These are phyloP conservation scores for Arvicanthis niloticus DNA, from an alignment of 2,113 vertebrate genomes.

Conservation along the genomic window DNA sequence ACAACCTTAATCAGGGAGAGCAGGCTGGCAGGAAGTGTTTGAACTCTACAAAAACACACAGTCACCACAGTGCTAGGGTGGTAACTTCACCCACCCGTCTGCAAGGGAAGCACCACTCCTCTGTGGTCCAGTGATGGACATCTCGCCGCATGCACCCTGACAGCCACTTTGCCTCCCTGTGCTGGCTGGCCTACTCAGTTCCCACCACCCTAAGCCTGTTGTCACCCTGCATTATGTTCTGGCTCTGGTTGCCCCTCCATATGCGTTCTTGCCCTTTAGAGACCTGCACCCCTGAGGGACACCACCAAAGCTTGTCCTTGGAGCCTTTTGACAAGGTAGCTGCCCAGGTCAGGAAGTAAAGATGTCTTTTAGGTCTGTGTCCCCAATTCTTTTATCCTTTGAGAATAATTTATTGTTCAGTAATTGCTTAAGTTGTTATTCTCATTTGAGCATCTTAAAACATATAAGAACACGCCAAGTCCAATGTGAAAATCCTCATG, in stretches of 20 bases:
- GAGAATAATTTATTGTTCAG: not conserved
- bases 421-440: not conserved
- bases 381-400: not conserved
- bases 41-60: not conserved
- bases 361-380: not conserved
- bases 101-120: not conserved
- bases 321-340: not conserved
- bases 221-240: no score
- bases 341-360: not conserved
- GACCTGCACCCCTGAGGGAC: not conserved
- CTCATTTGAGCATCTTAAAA: not conserved
- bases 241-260: not conserved
- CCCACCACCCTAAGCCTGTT: not conserved
- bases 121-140: not conserved
- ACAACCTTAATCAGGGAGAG: accelerated
- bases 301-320: not conserved
- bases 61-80: no score
- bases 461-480: not conserved
- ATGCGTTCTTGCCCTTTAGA: not conserved
- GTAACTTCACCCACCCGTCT: not conserved
- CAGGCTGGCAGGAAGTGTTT: not conserved
- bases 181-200: not conserved
- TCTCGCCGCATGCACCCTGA: no score
- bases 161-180: not conserved
- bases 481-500: not conserved